These are phyloP conservation scores for Zosterops hypoxanthus DNA, from an alignment of 2,113 vertebrate species.

Conservation along the genomic window DNA sequence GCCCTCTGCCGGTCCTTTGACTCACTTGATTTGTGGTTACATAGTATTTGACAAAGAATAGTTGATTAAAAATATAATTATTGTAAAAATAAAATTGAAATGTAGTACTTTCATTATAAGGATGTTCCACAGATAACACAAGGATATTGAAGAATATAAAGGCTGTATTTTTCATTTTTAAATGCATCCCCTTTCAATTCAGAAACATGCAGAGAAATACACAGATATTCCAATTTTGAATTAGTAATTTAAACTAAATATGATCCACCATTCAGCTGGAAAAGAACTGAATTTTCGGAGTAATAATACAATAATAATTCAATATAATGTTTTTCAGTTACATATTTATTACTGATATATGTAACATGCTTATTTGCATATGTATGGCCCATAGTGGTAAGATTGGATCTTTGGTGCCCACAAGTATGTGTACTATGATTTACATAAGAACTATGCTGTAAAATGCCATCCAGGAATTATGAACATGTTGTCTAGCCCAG, in stretches of 20 bases:
- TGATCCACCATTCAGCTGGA: neutral
- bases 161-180: neutral
- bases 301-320: neutral
- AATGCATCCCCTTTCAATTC: neutral
- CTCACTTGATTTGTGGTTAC: neutral
- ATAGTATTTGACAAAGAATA: neutral
- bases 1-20: slow-evolving; percentile 63
- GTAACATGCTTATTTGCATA: neutral
- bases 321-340: neutral
- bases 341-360: neutral
- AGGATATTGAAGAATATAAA: neutral
- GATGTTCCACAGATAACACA: neutral
- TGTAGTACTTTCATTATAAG: neutral
- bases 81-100: neutral
- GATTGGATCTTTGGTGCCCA: neutral
- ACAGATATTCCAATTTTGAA: neutral
- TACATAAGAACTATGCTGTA: neutral
- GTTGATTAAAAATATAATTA: neutral
- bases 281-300: neutral
- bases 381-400: neutral
- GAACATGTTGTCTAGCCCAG: neutral
- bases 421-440: neutral
- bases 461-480: neutral
- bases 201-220: neutral
- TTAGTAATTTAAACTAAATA: neutral